Percentiles rank a stretch among this genome's conserved stretches.
Conservation (phyloP, 2,797 vertebrate species). For the Rhabdomys pumilio region DNA sequence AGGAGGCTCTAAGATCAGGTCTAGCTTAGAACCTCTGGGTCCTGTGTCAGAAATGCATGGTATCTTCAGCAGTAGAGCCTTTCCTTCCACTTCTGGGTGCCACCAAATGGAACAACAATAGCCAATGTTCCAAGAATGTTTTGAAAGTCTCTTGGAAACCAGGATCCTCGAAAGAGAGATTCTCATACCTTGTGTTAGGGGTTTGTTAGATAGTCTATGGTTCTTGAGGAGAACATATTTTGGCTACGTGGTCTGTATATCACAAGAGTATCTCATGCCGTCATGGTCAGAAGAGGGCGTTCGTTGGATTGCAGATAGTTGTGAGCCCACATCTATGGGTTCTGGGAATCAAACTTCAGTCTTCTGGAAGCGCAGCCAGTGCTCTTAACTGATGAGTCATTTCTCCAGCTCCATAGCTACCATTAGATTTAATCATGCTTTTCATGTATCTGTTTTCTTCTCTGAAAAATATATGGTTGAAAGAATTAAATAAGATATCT, state of each 20-base stretch:
- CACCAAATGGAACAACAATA: background rate
- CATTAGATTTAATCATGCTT: background rate
- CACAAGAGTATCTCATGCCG: background rate
- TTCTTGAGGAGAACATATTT: background rate
- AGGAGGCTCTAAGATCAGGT: background rate
- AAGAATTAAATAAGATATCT: conserved; percentile 35
- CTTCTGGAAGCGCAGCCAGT: background rate
- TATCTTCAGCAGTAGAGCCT: background rate
- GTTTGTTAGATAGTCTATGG: background rate
- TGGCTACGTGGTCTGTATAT: background rate
- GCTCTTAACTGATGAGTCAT: background rate
- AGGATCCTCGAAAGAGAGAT: background rate
- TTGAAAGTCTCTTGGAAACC: background rate
- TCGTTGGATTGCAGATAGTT: background rate
- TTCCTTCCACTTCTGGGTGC: background rate
- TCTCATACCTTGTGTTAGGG: background rate
- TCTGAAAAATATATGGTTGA: conserved; percentile 48
- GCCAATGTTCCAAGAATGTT: background rate
- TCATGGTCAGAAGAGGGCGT: background rate
- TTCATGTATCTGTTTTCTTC: background rate
- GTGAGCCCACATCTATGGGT: background rate
- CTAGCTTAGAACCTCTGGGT: background rate
- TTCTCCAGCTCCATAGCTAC: background rate
- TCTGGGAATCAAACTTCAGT: background rate
- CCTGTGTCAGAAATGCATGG: background rate